Evolutionary conservation across 2,888 invertebrate genomes (phyloP).

Genomic region (Macrophya annulata): DNA sequence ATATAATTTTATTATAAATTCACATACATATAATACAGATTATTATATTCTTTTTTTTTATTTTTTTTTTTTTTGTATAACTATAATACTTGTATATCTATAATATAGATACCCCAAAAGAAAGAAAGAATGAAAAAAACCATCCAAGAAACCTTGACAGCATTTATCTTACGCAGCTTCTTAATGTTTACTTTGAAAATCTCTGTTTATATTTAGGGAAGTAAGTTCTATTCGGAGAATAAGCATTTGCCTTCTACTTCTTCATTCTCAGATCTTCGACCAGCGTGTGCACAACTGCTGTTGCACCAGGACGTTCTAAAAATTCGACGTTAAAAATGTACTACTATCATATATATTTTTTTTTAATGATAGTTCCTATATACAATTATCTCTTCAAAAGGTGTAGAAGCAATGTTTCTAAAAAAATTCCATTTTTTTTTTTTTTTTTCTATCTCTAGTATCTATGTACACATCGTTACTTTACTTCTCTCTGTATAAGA

Average conservation of each 20-base stretch:
- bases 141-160: not conserved
- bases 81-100: too few species aligned
- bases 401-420: too few species aligned
- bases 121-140: not conserved
- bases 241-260: not conserved
- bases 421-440: not conserved
- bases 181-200: not conserved
- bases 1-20: not conserved
- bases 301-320: not conserved
- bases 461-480: not conserved
- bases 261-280: not conserved
- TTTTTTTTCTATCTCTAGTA: not conserved
- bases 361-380: not conserved
- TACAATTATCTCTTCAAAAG: not conserved
- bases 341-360: not conserved
- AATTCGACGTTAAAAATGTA: not conserved
- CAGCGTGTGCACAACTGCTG: not conserved
- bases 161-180: not conserved
- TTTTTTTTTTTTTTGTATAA: too few species aligned
- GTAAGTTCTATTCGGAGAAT: slow-evolving; percentile 18
- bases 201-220: slow-evolving; percentile 27
- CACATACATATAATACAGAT: not conserved
- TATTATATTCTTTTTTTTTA: not conserved
- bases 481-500: not conserved
- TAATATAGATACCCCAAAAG: too few species aligned